Evolutionary conservation across 2,113 vertebrate species (phyloP), one percentile per base, ranked within the genome.

Genomic region (Cyphomyrus plagiostoma): DNA sequence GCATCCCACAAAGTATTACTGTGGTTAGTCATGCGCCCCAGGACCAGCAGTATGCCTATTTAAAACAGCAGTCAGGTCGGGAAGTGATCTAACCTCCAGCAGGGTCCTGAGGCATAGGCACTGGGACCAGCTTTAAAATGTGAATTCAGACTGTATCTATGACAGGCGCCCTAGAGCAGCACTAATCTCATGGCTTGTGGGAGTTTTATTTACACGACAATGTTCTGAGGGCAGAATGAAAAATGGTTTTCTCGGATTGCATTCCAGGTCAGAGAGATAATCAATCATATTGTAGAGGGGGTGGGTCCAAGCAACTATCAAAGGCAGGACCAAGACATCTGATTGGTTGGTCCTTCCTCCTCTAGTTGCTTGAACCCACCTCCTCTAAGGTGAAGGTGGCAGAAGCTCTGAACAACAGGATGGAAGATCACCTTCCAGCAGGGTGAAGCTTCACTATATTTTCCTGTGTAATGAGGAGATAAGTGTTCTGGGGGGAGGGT

Each of bases 41-140:
- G 70, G 30, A 50, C 83, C 83, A 48, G n/a, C 45, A 48, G 23
- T 86, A 49, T 17, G 45, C 7, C 42, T 85, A 23, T 85, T 85
- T 85, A 91, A 46, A 70, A 45, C 56, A 35, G 30, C 45, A 50
- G 80, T 80, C 52, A 91, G 88, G 17, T 90, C 90, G 90, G 53
- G 85, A 92, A 91, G 45, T n/a, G 74, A 77, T 77, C 74, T 77
- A 13, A 4, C 4, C 35, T 15, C 13, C 30, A 39, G 30, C 74
- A 77, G 2, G 74, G 17, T 80, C n/a, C 15, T 39, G 74, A 70
- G 62, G 10, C 3, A 70, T 70, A 11, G 62, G n/a, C 9, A 11
- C 62, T 26, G n/a, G 62, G 1, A 30, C 62, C 62, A 70, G 3
- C n/a, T 30, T 70, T 70, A 11, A n/a, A 11, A 70, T 30, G 10